These are phyloP conservation scores for Trogon surrucura DNA, from an alignment of 2,113 vertebrate species.

Conservation along the genomic window DNA sequence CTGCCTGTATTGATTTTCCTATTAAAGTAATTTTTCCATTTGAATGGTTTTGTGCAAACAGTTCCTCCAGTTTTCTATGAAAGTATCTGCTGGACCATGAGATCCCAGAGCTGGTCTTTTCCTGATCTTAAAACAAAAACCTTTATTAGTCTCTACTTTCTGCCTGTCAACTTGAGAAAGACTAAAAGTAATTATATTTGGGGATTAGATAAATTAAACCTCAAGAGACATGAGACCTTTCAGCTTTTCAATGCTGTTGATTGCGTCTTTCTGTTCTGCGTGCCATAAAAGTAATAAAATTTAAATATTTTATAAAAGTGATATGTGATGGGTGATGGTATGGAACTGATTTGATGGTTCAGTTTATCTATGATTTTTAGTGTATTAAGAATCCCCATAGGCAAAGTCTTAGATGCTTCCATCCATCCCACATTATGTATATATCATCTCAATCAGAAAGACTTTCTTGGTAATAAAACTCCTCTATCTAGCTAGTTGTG, in stretches of 20 bases:
- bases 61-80: not conserved
- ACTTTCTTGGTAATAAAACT: not conserved
- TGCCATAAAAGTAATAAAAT: not conserved
- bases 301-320: not conserved
- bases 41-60: not conserved
- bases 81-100: not conserved
- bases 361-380: not conserved
- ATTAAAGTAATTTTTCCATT: not conserved
- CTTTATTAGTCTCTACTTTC: not conserved
- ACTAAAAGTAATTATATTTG: not conserved
- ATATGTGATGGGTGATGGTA: not conserved
- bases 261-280: not conserved
- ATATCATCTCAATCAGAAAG: not conserved
- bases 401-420: not conserved
- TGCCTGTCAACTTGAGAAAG: not conserved
- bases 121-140: not conserved
- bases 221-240: not conserved
- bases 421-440: not conserved
- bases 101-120: not conserved
- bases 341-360: not conserved
- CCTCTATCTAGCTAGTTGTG: not conserved
- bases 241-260: not conserved
- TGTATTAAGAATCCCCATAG: not conserved
- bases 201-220: not conserved
- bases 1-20: not conserved